A percentile compares a stretch with the other conserved stretches of the same genome.
Conservation (phyloP, 2,113 vertebrate genomes). For the Psammodynastes pulverulentus region DNA sequence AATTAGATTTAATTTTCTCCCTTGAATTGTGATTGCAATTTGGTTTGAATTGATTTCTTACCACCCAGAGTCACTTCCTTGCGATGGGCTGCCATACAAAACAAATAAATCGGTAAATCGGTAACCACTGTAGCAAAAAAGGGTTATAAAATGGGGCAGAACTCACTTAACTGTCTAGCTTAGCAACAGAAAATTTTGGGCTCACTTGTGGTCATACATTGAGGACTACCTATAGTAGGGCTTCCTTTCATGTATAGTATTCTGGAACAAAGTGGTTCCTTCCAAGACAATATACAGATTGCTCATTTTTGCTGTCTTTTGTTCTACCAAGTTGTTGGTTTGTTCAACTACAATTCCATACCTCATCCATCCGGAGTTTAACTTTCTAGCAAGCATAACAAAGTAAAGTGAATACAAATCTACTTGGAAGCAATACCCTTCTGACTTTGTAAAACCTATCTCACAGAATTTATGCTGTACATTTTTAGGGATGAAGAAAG, state of each 20-base stretch:
- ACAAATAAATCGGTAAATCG: not conserved
- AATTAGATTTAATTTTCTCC: not conserved
- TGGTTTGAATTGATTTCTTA: not conserved
- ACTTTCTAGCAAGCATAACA: not conserved
- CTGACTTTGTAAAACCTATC: not conserved
- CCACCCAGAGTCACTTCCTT: not conserved
- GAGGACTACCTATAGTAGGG: not conserved
- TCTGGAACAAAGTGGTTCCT: not conserved
- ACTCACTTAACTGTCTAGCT: not conserved
- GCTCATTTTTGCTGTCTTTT: accelerated
- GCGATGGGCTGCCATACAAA: not conserved
- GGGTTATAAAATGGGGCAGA: not conserved
- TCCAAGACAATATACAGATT: not conserved
- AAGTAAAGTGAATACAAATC: not conserved
- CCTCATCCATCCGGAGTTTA: not conserved
- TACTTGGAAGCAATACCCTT: not conserved
- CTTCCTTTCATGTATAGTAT: not conserved
- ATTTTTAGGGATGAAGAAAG: not conserved
- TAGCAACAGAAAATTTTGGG: not conserved
- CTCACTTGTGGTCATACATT: not conserved
- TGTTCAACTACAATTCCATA: not conserved
- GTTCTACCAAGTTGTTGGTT: not conserved
- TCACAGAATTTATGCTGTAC: not conserved
- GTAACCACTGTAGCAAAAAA: not conserved
- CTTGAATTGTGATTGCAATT: not conserved